A percentile compares a stretch with the other conserved stretches of the same genome.
Evolutionary conservation across 1,140 invertebrate species (phyloP).

Genomic region (Drosophila punjabiensis): DNA sequence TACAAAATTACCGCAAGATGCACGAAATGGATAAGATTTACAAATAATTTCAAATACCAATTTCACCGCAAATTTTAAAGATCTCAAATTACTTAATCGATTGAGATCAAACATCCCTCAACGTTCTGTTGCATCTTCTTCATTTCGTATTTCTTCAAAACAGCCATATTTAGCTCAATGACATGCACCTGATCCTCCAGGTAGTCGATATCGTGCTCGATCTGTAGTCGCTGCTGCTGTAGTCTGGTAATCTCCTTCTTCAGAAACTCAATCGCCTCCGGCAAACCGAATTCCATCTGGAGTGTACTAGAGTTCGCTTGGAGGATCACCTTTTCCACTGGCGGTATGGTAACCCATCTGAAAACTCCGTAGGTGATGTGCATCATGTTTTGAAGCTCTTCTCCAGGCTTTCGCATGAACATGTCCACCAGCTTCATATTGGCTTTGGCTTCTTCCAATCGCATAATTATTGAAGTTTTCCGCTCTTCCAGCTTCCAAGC

Average conservation of each 20-base stretch:
- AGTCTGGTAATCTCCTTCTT: conserved; percentile 8
- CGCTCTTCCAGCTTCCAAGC: conserved; percentile 10
- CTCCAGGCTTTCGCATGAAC: conserved; percentile 8
- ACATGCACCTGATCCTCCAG: conserved; percentile 36
- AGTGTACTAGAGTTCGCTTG: conserved; percentile 11
- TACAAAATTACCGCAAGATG: too few species aligned
- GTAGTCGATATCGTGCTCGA: conserved; percentile 38
- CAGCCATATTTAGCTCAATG: conserved; percentile 13
- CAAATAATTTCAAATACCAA: not conserved
- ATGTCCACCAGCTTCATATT: conserved; percentile 28
- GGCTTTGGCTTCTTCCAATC: conserved; percentile 20
- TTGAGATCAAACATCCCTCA: too few species aligned
- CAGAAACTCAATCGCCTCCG: conserved; percentile 21
- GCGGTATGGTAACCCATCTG: conserved; percentile 8
- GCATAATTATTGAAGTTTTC: not conserved
- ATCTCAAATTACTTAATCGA: not conserved
- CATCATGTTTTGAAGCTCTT: conserved; percentile 16
- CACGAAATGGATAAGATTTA: not conserved
- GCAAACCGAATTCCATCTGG: conserved; percentile 26
- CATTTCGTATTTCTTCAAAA: conserved; percentile 10
- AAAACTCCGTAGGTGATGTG: conserved; percentile 14
- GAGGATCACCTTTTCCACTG: conserved; percentile 23
- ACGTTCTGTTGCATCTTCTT: not conserved
- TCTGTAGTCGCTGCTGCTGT: conserved; percentile 11
- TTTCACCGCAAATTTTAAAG: not conserved